Evolutionary conservation across 2,113 vertebrate species (phyloP).

Genomic region (Spilogale gracilis): DNA sequence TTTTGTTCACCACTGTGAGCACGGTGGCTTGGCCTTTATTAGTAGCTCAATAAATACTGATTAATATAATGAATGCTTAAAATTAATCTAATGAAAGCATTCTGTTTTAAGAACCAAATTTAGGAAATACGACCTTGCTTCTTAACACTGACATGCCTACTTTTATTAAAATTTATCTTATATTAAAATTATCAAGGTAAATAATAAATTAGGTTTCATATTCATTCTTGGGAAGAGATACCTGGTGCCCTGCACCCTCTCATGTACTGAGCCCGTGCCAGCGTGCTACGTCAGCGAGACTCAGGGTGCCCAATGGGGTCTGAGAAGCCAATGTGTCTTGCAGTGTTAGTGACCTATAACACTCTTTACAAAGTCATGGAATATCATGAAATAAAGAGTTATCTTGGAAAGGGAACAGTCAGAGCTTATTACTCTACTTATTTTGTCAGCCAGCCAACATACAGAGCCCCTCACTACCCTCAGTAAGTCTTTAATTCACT

Average conservation of each 20-base stretch:
- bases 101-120: not conserved
- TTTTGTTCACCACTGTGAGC: not conserved
- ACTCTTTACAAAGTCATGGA: not conserved
- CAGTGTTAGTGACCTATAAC: not conserved
- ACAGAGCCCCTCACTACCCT: too few species aligned
- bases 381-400: not conserved
- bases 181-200: not conserved
- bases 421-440: not conserved
- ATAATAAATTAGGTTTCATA: not conserved
- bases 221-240: constrained; percentile 4
- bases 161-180: constrained; percentile 37
- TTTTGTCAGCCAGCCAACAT: not conserved
- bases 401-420: not conserved
- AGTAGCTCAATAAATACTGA: not conserved
- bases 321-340: not conserved
- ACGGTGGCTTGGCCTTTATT: not conserved
- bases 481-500: not conserved
- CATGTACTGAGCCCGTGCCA: not conserved
- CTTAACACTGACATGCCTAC: not conserved
- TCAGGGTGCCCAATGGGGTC: not conserved
- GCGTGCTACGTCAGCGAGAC: not conserved
- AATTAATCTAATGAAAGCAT: not conserved
- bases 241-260: not conserved
- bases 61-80: constrained; percentile 29
- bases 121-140: not conserved